Conservation (phyloP, 1,140 invertebrate genomes). For the Archivesica marissinica region DNA sequence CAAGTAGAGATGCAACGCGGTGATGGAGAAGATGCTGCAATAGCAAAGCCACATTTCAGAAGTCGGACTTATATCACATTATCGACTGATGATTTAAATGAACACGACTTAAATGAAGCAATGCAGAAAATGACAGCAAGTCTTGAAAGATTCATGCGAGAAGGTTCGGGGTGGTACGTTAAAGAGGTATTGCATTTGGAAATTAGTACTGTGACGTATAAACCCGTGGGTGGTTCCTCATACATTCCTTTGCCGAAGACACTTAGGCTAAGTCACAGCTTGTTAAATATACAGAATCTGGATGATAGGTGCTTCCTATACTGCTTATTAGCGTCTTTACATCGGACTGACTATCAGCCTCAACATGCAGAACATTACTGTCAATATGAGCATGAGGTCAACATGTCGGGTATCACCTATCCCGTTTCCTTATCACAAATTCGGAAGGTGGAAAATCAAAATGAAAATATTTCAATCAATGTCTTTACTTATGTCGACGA, state of each 20-base stretch:
- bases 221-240: no score
- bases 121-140: neutral
- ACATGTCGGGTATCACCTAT: slow-evolving; percentile 33
- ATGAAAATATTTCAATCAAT: slow-evolving; percentile 30
- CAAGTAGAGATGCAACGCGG: slow-evolving; percentile 47
- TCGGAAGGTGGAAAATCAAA: slow-evolving; percentile 31
- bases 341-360: no score
- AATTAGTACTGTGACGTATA: no score
- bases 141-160: neutral
- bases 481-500: slow-evolving; percentile 33
- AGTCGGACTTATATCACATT: slow-evolving; percentile 5
- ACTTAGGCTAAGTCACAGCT: no score
- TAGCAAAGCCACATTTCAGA: slow-evolving; percentile 18
- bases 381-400: slow-evolving; percentile 1
- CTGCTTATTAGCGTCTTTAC: no score
- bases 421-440: slow-evolving; percentile 6
- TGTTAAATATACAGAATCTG: no score
- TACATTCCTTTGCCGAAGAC: neutral
- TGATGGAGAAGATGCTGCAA: neutral
- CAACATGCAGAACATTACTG: neutral
- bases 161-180: no score
- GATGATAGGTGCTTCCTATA: no score
- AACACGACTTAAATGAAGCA: slow-evolving; percentile 44
- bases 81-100: slow-evolving; percentile 4
- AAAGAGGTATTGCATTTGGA: no score